phyloP scores from a whole-genome alignment of 2,113 vertebrate genomes.

The Eira barbara region DNA sequence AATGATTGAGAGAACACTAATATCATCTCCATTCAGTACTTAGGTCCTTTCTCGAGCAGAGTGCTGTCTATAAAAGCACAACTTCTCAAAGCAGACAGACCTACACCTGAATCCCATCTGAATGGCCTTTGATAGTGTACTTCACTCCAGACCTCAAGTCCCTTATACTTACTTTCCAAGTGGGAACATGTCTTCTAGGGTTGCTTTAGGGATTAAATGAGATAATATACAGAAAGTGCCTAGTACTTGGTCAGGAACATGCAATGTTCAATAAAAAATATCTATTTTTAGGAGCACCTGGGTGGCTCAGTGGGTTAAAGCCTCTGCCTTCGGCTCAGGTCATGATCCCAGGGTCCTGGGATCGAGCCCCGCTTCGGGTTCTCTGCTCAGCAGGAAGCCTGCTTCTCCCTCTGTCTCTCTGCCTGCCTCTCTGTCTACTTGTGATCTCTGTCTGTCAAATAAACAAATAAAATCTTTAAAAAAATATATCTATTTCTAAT shows the following conservation, averaged over 20 bases:
- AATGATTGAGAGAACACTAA: background rate
- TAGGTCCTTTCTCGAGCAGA: no score
- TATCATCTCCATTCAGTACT: background rate
- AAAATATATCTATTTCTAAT: background rate
- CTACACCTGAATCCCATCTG: rapidly evolving
- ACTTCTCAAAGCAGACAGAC: background rate
- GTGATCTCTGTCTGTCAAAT: no score
- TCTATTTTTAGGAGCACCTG: no score
- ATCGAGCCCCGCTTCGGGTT: no score
- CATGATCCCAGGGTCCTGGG: no score
- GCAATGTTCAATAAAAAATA: background rate
- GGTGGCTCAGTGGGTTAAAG: no score
- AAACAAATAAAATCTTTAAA: no score
- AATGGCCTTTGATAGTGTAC: background rate
- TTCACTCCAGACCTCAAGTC: background rate
- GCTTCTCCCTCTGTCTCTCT: no score
- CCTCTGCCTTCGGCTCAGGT: no score
- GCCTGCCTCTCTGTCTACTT: no score
- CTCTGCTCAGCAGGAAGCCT: no score
- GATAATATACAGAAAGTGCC: background rate
- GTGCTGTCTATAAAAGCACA: background rate
- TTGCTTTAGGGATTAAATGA: background rate
- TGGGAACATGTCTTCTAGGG: background rate
- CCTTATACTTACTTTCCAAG: background rate
- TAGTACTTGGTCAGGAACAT: background rate